Percentiles rank a stretch among this genome's conserved stretches.
phyloP scores from a whole-genome alignment of 2,113 vertebrate species.

The Perca fluviatilis region DNA sequence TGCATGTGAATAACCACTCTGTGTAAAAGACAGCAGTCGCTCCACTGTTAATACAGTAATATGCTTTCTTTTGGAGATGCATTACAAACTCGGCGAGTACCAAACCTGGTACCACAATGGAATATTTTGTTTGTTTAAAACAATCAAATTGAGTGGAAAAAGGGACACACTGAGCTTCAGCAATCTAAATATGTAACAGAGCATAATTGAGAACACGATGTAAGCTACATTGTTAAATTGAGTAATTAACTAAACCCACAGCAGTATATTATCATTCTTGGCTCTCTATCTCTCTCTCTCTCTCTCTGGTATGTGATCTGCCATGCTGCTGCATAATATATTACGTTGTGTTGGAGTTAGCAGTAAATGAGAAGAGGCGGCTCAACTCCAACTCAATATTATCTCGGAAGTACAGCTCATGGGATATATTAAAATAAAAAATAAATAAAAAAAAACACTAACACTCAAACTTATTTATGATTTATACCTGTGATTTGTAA shows the following conservation, averaged over 20 bases:
- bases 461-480: conserved; percentile 1
- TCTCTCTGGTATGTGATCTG: conserved; percentile 25
- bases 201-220: conserved; percentile 51
- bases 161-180: conserved; percentile 20
- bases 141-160: conserved; percentile 52
- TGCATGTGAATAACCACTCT: not conserved
- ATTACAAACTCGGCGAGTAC: conserved; percentile 10
- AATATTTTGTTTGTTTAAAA: conserved; percentile 40
- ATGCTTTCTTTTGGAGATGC: not conserved
- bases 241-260: conserved; percentile 57
- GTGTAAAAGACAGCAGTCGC: not conserved
- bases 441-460: no score
- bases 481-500: conserved; percentile 28
- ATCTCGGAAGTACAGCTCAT: conserved; percentile 17
- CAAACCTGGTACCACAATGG: conserved; percentile 3
- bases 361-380: conserved; percentile 25
- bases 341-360: conserved; percentile 42
- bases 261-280: conserved; percentile 28
- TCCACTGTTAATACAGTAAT: conserved; percentile 1
- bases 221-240: conserved; percentile 49
- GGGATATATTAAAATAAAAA: conserved; percentile 19
- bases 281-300: conserved; percentile 3
- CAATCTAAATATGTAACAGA: conserved; percentile 28
- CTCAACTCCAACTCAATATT: conserved; percentile 3
- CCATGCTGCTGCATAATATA: conserved; percentile 63